Base-by-base conservation (phyloP, 2,113 vertebrate species). In the Neomonachus schauinslandi region DNA sequence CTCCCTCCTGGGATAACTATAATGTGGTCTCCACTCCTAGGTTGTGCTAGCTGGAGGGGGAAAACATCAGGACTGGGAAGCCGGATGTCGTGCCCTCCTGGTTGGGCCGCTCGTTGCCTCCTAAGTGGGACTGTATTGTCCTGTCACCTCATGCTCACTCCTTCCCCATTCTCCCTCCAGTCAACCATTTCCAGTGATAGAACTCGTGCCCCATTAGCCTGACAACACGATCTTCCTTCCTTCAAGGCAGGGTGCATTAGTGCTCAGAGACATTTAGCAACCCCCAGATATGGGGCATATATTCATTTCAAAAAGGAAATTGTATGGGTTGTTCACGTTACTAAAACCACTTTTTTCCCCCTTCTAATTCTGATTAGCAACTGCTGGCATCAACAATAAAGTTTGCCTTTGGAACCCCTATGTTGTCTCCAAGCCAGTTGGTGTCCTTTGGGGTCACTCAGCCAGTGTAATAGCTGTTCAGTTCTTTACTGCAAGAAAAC, bases 351-450 rank as follows among this genome's bases (percentile, higher is more conserved):
- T 72, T 61, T 85, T 95, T 96, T 96, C 53, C 90, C 90, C 57
- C 91, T 90, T 97, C 24, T 89, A 33, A 89, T 96, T 97, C 55
- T 92, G 74, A 98, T 90, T 87, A 99, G 99, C 99, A 71, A 99
- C 99, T 49, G 99, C 99, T 95, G 99, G 99, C 95, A 97, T 99
- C 96, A 98, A 99, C 97, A 98, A 99, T 76, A 98, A 97, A 89
- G 98, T 99, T 84, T 98, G 99, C 92, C 98, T 99, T 74, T 99
- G 99, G 99, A 99, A 99, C 94, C 99, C 99, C 2, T 99, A 98
- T 53, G 98, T 99, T 85, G 97, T 98, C 46, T 99, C 99, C 9
- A 98, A 99, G 95, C 99, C 99, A 1, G 98, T 97, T 49, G 99
- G 98, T 14, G 80, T 98, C 31, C 98, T 99, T 49, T 98, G 97